phyloP scores from a whole-genome alignment of 2,797 vertebrate genomes.

The Nannoperca australis region DNA sequence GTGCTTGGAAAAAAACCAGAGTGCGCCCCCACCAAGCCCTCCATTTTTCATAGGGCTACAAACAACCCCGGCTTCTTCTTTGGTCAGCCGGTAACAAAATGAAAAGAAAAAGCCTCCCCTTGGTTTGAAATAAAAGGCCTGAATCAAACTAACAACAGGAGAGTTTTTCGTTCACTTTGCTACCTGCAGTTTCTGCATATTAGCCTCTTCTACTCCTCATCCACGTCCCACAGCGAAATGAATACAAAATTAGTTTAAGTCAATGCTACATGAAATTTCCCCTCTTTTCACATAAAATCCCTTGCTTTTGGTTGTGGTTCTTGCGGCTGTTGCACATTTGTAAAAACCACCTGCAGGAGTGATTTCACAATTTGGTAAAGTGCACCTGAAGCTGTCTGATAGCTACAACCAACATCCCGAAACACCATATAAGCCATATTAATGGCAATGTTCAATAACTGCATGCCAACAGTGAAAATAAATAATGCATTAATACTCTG shows the following conservation, averaged over 20 bases:
- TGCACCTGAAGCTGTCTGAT: constrained; percentile 53
- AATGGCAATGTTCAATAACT: constrained; percentile 36
- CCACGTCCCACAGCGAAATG: constrained; percentile 73
- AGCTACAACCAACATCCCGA: constrained; percentile 37
- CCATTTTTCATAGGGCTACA: constrained; percentile 84
- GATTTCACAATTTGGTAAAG: constrained; percentile 69
- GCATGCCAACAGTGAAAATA: constrained; percentile 44
- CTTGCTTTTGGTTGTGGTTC: constrained; percentile 36
- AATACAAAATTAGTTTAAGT: constrained; percentile 65
- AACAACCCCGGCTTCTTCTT: constrained; percentile 61
- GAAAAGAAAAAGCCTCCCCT: constrained; percentile 87
- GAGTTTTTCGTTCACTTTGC: constrained; percentile 90
- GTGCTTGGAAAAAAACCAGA: constrained; percentile 85
- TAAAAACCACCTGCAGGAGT: constrained; percentile 87
- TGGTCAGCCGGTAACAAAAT: constrained; percentile 67
- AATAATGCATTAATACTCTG: constrained; percentile 67
- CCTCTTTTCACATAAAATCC: constrained; percentile 21
- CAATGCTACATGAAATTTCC: constrained; percentile 57
- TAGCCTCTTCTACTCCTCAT: constrained; percentile 85
- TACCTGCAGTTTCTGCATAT: constrained; percentile 92
- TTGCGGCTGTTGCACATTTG: constrained; percentile 37
- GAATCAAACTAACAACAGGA: constrained; percentile 88
- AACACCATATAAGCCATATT: constrained; percentile 28
- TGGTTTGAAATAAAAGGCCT: constrained; percentile 91
- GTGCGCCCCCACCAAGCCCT: constrained; percentile 82